Conservation (phyloP, 2,888 invertebrate species). For the Agrotis clavis region DNA sequence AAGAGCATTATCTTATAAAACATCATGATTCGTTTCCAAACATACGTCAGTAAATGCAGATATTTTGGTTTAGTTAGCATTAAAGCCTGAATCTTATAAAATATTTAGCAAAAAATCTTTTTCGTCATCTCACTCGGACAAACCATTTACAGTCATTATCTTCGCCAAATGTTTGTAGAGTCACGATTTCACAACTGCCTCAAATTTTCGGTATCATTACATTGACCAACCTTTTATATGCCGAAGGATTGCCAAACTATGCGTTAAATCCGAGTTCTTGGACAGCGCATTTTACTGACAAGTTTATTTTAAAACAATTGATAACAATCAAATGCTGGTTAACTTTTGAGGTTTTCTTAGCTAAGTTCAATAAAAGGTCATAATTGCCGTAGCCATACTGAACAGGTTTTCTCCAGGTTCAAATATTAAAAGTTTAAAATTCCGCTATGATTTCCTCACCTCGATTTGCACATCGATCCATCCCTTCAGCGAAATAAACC, state of each 20-base stretch:
- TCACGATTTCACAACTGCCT: constrained; percentile 59
- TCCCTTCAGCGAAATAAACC: constrained; percentile 9
- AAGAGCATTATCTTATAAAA: constrained; percentile 5
- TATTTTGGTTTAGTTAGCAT: constrained; percentile 11
- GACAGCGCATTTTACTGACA: background rate
- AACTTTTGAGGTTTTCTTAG: background rate
- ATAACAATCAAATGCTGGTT: background rate
- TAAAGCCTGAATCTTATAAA: constrained; percentile 20
- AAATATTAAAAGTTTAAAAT: background rate
- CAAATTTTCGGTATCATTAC: constrained; percentile 53
- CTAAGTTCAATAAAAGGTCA: background rate
- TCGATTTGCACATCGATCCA: background rate
- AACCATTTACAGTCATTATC: constrained; percentile 58
- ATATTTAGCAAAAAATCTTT: constrained; percentile 38
- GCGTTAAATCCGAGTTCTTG: constrained; percentile 14
- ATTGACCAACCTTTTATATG: constrained; percentile 48
- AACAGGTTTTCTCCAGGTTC: background rate
- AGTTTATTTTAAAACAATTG: constrained; percentile 5
- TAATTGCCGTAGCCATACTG: background rate
- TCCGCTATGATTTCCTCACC: too few species aligned
- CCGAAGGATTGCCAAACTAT: constrained; percentile 19
- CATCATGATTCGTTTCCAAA: background rate
- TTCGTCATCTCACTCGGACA: constrained; percentile 46
- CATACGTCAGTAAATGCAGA: background rate
- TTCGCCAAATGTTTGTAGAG: constrained; percentile 61